Conservation (phyloP, 2,113 vertebrate species). For the Lontra canadensis region DNA sequence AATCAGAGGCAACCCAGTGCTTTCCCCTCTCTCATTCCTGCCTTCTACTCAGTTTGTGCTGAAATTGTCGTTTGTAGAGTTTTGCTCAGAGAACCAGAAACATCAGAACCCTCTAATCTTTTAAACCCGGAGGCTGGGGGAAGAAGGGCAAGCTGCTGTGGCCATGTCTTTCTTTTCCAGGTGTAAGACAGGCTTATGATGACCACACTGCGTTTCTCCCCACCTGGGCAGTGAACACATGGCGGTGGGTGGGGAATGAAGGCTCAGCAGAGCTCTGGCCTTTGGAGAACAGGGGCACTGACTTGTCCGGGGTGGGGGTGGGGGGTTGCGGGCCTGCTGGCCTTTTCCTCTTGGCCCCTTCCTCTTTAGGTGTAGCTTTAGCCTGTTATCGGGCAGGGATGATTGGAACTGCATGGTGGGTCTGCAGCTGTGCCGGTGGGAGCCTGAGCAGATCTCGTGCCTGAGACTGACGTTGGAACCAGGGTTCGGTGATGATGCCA, state of each 20-base stretch:
- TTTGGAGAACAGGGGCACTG: neutral
- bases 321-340: neutral
- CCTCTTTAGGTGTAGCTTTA: neutral
- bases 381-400: neutral
- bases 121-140: neutral
- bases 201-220: neutral
- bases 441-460: neutral
- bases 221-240: neutral
- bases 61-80: constrained; percentile 30
- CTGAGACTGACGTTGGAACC: neutral
- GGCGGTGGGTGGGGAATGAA: neutral
- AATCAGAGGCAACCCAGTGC: constrained; percentile 36
- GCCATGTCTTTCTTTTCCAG: neutral
- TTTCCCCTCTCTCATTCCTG: constrained; percentile 23
- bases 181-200: neutral
- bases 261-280: neutral
- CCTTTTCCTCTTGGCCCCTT: neutral
- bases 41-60: constrained; percentile 22
- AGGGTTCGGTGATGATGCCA: neutral
- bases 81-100: neutral
- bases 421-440: rapidly evolving
- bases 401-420: neutral
- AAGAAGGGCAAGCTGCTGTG: neutral
- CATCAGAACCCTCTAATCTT: constrained; percentile 36
- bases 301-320: neutral